phyloP scores from a whole-genome alignment of 1,140 invertebrate species.

The Cotesia typhae region DNA sequence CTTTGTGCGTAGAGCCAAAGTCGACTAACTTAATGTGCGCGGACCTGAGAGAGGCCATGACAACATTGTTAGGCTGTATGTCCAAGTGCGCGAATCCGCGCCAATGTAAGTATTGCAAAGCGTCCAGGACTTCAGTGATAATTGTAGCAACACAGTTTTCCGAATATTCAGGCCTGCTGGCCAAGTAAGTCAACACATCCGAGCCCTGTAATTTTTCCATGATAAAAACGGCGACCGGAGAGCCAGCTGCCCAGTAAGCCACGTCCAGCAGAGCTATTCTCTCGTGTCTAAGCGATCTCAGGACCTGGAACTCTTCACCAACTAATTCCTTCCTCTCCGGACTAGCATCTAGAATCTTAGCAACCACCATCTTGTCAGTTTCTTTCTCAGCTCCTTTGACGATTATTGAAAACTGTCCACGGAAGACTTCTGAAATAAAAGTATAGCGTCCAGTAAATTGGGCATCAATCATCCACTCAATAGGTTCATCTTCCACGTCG shows the following conservation, averaged over 20 bases:
- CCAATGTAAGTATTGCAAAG: conserved; percentile 92
- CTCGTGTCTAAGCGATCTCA: conserved; percentile 84
- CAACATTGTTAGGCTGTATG: conserved; percentile 95
- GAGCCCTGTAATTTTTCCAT: conserved; percentile 90
- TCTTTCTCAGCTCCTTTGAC: conserved; percentile 82
- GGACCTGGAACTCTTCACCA: conserved; percentile 82
- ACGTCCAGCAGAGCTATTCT: conserved; percentile 79
- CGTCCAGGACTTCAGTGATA: conserved; percentile 85
- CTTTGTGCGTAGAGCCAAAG: conserved; percentile 84
- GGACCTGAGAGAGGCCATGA: conserved; percentile 87
- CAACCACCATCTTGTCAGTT: conserved; percentile 76
- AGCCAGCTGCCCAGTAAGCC: conserved; percentile 75
- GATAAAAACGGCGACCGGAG: conserved; percentile 76
- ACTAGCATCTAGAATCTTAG: conserved; percentile 80
- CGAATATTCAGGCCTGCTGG: conserved; percentile 85
- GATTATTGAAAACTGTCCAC: conserved; percentile 86
- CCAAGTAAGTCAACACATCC: conserved; percentile 89
- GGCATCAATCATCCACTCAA: conserved; percentile 75
- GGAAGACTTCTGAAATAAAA: conserved; percentile 82
- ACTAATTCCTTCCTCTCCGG: conserved; percentile 73
- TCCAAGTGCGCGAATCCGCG: conserved; percentile 91
- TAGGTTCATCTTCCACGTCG: conserved; percentile 75
- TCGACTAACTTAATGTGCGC: conserved; percentile 92
- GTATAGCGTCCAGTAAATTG: conserved; percentile 78
- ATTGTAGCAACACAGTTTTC: conserved; percentile 90